Conservation (phyloP, 2,797 vertebrate species). For the Sebastes taczanowskii region DNA sequence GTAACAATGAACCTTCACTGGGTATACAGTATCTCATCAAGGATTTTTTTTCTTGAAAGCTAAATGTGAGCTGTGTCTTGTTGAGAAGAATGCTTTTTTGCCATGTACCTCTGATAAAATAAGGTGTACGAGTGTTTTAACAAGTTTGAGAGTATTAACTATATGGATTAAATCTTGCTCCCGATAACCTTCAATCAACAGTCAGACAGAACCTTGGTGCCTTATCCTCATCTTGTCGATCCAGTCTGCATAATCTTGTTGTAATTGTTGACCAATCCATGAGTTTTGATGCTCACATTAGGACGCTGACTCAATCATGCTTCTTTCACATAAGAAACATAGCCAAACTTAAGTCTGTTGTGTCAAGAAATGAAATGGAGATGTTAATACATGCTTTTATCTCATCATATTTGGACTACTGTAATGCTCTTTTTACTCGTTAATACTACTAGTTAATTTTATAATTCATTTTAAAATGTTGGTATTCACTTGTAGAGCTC, state of each 20-base stretch:
- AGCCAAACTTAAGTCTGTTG: background rate
- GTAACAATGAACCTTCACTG: background rate
- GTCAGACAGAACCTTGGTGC: background rate
- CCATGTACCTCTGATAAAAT: background rate
- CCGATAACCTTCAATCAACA: accelerated
- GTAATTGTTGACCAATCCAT: background rate
- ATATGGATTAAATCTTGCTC: background rate
- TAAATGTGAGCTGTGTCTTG: background rate
- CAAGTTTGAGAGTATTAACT: background rate
- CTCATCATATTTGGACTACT: background rate
- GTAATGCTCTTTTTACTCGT: background rate
- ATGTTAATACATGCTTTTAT: background rate
- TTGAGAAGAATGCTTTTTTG: background rate
- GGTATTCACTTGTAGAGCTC: background rate
- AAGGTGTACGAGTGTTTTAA: background rate
- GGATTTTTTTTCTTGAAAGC: background rate
- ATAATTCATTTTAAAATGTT: background rate
- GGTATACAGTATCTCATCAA: background rate
- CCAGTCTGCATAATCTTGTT: background rate
- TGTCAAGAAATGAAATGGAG: background rate
- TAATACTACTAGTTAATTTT: no score
- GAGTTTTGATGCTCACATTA: background rate
- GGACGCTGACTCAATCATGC: background rate
- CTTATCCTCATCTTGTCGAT: background rate
- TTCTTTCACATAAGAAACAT: background rate